Evolutionary conservation across 2,888 invertebrate genomes (phyloP).

Genomic region (Omphaloscelis lunosa): DNA sequence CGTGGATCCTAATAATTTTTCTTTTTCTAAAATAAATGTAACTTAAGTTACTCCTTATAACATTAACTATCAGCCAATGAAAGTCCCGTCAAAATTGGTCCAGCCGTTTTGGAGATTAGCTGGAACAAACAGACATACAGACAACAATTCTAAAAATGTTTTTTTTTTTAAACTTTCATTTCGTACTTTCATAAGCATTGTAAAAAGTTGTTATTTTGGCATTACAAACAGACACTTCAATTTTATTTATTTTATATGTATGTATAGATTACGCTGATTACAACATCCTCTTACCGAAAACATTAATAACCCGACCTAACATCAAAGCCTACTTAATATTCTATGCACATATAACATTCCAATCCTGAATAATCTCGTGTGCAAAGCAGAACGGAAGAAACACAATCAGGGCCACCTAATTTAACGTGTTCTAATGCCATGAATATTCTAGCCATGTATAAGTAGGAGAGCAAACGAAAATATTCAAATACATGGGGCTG

Average conservation of each 20-base stretch:
- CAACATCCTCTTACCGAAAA: background rate
- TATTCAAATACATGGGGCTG: conserved; percentile 65
- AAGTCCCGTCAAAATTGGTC: no score
- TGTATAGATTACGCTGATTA: background rate
- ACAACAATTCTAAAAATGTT: no score
- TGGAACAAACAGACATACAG: no score
- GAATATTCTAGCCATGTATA: conserved; percentile 54
- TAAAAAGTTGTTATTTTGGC: no score
- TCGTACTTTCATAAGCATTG: no score
- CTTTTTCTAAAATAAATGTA: no score
- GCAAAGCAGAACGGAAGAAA: conserved; percentile 50
- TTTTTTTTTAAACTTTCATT: no score
- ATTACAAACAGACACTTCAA: no score
- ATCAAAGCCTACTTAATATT: conserved; percentile 42
- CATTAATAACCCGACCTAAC: background rate
- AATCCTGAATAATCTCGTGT: conserved; percentile 35
- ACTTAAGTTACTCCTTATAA: no score
- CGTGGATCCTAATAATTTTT: no score
- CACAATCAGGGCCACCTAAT: conserved; percentile 45
- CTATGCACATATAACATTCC: conserved; percentile 33
- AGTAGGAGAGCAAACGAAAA: conserved; percentile 46
- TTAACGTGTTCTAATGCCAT: conserved; percentile 35
- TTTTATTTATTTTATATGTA: background rate
- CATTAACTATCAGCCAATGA: no score
- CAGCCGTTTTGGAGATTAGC: no score